Evolutionary conservation across 2,888 invertebrate genomes (phyloP), one percentile per base, ranked within the genome.

Genomic region (Stegophylla sp.): DNA sequence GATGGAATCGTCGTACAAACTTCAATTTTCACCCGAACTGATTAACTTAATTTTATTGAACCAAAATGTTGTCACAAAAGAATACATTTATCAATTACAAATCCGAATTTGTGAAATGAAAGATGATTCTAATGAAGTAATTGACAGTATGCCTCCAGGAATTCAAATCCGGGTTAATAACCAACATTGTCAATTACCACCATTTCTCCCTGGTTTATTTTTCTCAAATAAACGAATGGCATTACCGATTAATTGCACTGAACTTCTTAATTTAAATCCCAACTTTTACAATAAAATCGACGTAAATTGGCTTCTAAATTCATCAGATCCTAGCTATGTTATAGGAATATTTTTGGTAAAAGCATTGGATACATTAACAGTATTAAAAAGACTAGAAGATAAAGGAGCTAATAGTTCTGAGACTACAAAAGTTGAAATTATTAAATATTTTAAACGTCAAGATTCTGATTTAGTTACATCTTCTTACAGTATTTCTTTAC

Each of bases 381-480:
- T 98, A 72, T 87, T 97, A 83, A 89, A 91, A 83, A 89, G 96
- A 85, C 89, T 98, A 85, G 94, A 94, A 87, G 91, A 90, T 82
- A 94, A 94, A 87, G 96, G 97, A 26, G 91, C 93, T 17, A 92
- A 95, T 86, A 94, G 95, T 86, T 91, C 95, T 0, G 97, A 97
- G 23, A 61, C 82, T 10, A 82, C 82, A 0, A 83, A 83, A 51
- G 67, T 77, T n/a, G 28, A 77, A 23, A 81, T 81, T 7, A 81
- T 66, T 4, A 77, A 61, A 77, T 64, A 67, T 15, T 41, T 73
- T 10, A 95, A 95, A 85, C 97, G 97, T 88, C 94, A 94, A 56
- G 98, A 98, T 87, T 94, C 93, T 86, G 97, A 97, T 88, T 96
- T 99, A 84, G 96, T 97, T 0, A 97, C 98, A 0, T 97, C 97